Evolutionary conservation across 2,113 vertebrate genomes (phyloP), one percentile per base, ranked within the genome.

Genomic region (Sebastes schlegelii): DNA sequence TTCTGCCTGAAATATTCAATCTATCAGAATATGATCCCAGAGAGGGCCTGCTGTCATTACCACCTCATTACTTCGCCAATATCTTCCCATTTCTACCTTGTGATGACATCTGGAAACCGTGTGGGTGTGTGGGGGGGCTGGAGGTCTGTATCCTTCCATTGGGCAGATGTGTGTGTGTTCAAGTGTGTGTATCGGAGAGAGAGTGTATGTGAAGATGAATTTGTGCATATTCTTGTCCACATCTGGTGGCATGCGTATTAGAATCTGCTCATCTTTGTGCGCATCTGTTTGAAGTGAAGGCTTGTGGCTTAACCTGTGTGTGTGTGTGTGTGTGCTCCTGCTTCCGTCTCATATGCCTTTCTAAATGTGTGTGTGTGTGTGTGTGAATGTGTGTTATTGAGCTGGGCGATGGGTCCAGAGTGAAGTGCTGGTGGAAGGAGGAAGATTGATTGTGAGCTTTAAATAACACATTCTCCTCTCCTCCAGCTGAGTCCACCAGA

Each of bases 391-490:
- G 74, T 71, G 54, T 42, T 83, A 73, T 83, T 82, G 78, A 90
- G 73, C 74, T 61, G 9, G 46, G n/a, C 82, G 57, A 84, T 78
- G 62, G 58, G n/a, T 19, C 54, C 84, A 58, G 23, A 69, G 77
- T 70, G 80, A 83, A 64, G 58, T 51, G 54, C 75, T 23, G 49
- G 58, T 81, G 80, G 62, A 85, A 58, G 10, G 73, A 74, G 55
- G 61, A 72, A 61, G 81, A 94, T 93, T 93, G 95, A 95, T 94
- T 91, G 74, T 26, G 86, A 80, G 89, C 93, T 94, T 93, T 94
- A 94, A 95, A 95, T 95, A 95, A 92, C 89, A 73, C 87, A 45
- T 62, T 84, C 69, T 85, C 67, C 89, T 89, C 65, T 91, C 84
- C 80, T 92, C 94, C 94, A 93, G 93, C 94, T 94, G 93, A 87